Base-by-base conservation (phyloP, 2,113 vertebrate species). In the Sander lucioperca region DNA sequence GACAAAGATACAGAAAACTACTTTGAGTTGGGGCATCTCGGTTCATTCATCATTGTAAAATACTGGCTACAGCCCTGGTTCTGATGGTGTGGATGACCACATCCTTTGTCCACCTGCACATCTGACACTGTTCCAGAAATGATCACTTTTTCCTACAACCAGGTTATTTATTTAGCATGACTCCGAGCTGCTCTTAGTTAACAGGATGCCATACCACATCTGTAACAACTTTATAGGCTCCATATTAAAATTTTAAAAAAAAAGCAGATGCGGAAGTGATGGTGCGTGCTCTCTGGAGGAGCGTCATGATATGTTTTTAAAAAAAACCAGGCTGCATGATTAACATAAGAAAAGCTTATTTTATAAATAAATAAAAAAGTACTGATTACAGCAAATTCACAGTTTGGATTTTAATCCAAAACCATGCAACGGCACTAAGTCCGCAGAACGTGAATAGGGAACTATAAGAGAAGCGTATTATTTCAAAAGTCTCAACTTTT, bases 191-290 rank as follows among this genome's bases (percentile, higher is more conserved):
- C 15, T 13, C 12, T 51, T 51, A 4, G 11, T 79, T 21, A 57
- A 27, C 73, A 54, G 53, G 51, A 65, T 23, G 74, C 5, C 56
- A 12, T 4, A 16, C 4, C 27, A 65, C 65, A 62, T 4, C 39
- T 19, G 11, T 0, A 15, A 58, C 70, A 58, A 36, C 51, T 23
- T 47, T 19, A 80, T 3, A 21, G 4, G 16, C 15, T 47, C 25
- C 19, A 15, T 18, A 54, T 0, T 16, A 7, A 51, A 3, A 19
- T 19, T 3, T 8, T 3, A 2, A 59, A 45, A 25, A 30, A 48
- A 12, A 2, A 59, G 14, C 57, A 71, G 62, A 83, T 5, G 30
- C 85, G 87, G 89, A 89, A 91, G 89, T 81, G 12, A 45, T 11
- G 74, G 66, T 59, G 68, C 75, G 75, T 61, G 66, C 7, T 25